These are phyloP conservation scores for Drosophila nasuta DNA, from an alignment of 1,140 invertebrate species.

Conservation along the genomic window DNA sequence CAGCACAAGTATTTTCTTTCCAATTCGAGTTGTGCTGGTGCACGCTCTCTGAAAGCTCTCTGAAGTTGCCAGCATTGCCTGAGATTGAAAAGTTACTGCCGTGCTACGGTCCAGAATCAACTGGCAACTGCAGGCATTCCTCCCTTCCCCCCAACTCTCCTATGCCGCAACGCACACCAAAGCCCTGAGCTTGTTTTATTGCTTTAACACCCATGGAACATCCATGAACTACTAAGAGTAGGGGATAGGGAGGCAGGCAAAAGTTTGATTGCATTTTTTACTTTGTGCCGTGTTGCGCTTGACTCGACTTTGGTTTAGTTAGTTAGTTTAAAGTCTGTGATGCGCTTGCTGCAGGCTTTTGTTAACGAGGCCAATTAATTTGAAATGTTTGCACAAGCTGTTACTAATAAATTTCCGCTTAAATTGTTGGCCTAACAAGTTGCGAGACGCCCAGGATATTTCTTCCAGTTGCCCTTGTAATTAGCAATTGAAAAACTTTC, in stretches of 20 bases:
- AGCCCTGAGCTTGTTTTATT: conserved; percentile 71
- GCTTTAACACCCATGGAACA: conserved; percentile 69
- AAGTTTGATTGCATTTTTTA: conserved; percentile 81
- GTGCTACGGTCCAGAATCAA: conserved; percentile 6
- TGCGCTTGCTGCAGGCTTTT: conserved; percentile 49
- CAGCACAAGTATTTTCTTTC: conserved; percentile 7
- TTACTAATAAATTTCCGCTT: conserved; percentile 80
- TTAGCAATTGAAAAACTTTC: conserved; percentile 73
- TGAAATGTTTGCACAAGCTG: conserved; percentile 64
- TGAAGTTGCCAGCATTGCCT: conserved; percentile 60
- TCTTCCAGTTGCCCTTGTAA: conserved; percentile 55
- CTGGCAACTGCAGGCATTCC: neutral
- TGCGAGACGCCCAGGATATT: conserved; percentile 11
- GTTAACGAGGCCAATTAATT: conserved; percentile 80
- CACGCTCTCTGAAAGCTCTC: conserved; percentile 37
- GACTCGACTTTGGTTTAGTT: conserved; percentile 52
- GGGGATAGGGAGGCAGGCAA: conserved; percentile 23
- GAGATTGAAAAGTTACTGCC: conserved; percentile 79
- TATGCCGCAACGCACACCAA: neutral
- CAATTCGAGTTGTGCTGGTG: conserved; percentile 35
- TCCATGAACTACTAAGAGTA: conserved; percentile 8
- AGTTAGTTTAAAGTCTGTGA: conserved; percentile 73
- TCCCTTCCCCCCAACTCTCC: too few species aligned
- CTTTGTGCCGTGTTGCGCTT: conserved; percentile 48
- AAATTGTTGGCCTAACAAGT: conserved; percentile 77